phyloP scores from a whole-genome alignment of 2,113 vertebrate genomes.

The Heterocephalus glaber region DNA sequence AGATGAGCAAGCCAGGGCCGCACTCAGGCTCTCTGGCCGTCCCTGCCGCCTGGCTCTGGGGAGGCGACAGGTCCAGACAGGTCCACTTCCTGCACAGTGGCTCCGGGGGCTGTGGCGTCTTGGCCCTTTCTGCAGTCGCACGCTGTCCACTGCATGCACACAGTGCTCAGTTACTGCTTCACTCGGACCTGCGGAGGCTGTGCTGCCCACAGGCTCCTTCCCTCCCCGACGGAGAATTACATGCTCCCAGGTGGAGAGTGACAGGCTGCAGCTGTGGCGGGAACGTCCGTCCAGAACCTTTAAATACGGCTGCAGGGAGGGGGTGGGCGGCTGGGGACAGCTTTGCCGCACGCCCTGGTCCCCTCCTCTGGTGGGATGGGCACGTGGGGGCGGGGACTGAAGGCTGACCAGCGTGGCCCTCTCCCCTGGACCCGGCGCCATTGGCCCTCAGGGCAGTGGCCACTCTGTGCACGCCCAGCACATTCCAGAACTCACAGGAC shows the following conservation, averaged over 20 bases:
- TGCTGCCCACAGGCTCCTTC: neutral
- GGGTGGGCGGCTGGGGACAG: neutral
- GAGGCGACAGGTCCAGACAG: neutral
- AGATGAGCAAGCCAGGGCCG: accelerated
- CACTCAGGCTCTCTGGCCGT: accelerated
- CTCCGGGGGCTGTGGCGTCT: neutral
- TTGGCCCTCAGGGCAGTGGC: neutral
- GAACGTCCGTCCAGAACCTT: conserved; percentile 74
- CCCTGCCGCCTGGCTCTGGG: neutral
- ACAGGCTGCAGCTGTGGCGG: conserved; percentile 72
- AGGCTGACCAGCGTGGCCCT: no score
- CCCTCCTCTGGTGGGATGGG: no score
- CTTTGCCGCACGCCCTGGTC: neutral
- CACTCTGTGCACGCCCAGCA: accelerated
- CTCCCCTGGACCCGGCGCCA: no score
- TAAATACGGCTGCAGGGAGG: neutral
- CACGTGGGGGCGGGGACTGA: no score
- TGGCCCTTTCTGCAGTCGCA: neutral
- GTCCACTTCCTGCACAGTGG: accelerated
- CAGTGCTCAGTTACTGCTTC: neutral
- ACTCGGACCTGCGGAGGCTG: neutral
- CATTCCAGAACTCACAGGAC: neutral
- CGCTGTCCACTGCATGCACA: neutral
- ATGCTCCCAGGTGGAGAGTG: conserved; percentile 79
- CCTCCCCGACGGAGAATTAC: conserved; percentile 65